Conservation (phyloP, 2,113 vertebrate species). For the Malurus melanocephalus region DNA sequence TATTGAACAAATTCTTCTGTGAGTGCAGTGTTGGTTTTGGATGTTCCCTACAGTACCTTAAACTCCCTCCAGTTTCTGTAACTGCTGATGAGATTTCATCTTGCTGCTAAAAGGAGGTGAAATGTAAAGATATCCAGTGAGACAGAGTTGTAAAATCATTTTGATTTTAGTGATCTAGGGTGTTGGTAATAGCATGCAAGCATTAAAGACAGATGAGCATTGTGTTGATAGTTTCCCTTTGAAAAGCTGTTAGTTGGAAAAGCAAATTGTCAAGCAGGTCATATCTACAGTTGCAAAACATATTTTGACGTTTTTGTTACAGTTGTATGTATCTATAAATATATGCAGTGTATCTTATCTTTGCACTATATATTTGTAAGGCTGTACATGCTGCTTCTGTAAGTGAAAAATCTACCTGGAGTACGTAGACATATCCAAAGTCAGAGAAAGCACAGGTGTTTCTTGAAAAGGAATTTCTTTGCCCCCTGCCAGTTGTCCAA, state of each 20-base stretch:
- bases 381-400: background rate
- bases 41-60: background rate
- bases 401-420: background rate
- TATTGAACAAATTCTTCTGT: background rate
- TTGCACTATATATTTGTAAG: background rate
- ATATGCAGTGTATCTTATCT: background rate
- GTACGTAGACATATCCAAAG: background rate
- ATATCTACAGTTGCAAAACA: background rate
- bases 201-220: constrained; percentile 5
- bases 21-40: background rate
- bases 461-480: constrained; percentile 48
- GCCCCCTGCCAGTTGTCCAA: constrained; percentile 8
- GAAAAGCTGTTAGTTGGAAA: constrained; percentile 36
- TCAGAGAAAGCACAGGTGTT: constrained; percentile 8
- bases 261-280: constrained; percentile 36
- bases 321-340: background rate
- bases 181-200: background rate
- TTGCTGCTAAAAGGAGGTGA: constrained; percentile 4
- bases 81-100: constrained; percentile 7
- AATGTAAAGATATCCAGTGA: background rate
- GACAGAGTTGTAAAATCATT: background rate
- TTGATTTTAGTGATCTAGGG: background rate
- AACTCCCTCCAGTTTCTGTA: background rate
- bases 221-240: constrained; percentile 27
- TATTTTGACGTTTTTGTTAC: constrained; percentile 28